A percentile compares a stretch with the other conserved stretches of the same genome.
Evolutionary conservation across 2,888 invertebrate genomes (phyloP).

Genomic region (Conomelus anceps): DNA sequence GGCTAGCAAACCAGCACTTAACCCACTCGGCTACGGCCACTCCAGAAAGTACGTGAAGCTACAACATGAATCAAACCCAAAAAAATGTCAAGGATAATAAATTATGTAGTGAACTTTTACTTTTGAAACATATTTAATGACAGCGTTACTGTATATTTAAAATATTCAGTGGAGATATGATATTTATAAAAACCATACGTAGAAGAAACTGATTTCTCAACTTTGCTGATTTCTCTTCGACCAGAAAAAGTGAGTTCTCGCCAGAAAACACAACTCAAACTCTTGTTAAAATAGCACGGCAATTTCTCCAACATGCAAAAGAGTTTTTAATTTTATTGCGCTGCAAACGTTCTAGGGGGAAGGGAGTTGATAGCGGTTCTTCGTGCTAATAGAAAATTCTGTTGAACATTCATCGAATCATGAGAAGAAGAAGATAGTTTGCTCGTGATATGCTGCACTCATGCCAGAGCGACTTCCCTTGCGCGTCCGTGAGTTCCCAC

Average conservation of each 20-base stretch:
- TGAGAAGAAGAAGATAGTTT: background rate
- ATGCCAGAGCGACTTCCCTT: background rate
- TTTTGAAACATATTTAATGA: too few relatives aligned
- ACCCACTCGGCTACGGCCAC: too few relatives aligned
- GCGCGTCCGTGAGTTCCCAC: too few relatives aligned
- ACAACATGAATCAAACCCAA: too few relatives aligned
- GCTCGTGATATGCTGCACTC: background rate
- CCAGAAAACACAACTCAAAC: background rate
- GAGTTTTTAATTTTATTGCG: background rate
- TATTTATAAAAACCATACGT: background rate
- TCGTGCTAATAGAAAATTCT: background rate
- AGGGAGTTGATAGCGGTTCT: background rate
- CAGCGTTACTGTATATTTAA: too few relatives aligned
- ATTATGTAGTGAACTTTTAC: too few relatives aligned
- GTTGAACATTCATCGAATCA: background rate
- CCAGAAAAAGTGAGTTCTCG: background rate
- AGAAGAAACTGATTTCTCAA: background rate
- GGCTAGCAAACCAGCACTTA: too few relatives aligned
- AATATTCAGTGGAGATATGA: too few relatives aligned
- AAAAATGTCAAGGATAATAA: too few relatives aligned
- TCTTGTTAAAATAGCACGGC: background rate
- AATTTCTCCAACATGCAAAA: background rate
- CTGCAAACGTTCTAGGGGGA: background rate
- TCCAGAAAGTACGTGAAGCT: too few relatives aligned
- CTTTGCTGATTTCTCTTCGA: background rate